phyloP scores from a whole-genome alignment of 37 sponge, comb jelly and placozoan species.

The Diacarnus erythraeanus region DNA sequence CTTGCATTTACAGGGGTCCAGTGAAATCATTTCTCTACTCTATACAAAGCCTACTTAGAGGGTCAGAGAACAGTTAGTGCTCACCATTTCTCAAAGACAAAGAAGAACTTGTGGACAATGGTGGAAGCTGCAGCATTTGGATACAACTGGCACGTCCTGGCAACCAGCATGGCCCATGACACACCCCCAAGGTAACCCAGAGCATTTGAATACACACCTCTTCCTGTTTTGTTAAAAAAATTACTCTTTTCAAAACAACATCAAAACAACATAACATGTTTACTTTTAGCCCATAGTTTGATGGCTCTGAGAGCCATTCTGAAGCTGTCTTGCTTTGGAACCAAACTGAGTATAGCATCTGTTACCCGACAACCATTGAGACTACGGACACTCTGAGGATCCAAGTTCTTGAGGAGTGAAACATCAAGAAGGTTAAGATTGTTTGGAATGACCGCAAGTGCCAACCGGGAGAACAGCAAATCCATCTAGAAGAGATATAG shows the following conservation, averaged over 20 bases:
- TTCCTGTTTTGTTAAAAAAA: conserved; percentile 31
- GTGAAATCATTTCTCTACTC: background rate
- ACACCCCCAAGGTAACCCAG: conserved; percentile 98
- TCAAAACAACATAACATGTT: background rate
- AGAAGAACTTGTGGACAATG: conserved; percentile 97
- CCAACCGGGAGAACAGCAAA: conserved; percentile 91
- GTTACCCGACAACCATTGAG: conserved; percentile 98
- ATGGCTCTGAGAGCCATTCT: conserved; percentile 87
- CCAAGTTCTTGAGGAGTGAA: conserved; percentile 89
- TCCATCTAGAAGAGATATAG: conserved; percentile 76
- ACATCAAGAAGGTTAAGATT: conserved; percentile 83
- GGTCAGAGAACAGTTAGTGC: background rate
- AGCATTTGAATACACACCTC: conserved; percentile 96
- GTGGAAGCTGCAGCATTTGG: conserved; percentile 96
- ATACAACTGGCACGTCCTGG: conserved; percentile 96
- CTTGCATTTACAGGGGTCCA: too few species aligned
- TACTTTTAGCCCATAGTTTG: conserved; percentile 98
- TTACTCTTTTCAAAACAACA: background rate
- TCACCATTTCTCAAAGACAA: conserved; percentile 89
- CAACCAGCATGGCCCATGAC: conserved; percentile 99
- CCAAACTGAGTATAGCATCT: conserved; percentile 96
- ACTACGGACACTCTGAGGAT: conserved; percentile 87
- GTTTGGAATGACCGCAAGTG: conserved; percentile 76
- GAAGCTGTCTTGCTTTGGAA: conserved; percentile 91
- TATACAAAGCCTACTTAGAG: background rate